These are phyloP conservation scores for Condylura cristata DNA, from an alignment of 2,113 vertebrate species.

Conservation along the genomic window DNA sequence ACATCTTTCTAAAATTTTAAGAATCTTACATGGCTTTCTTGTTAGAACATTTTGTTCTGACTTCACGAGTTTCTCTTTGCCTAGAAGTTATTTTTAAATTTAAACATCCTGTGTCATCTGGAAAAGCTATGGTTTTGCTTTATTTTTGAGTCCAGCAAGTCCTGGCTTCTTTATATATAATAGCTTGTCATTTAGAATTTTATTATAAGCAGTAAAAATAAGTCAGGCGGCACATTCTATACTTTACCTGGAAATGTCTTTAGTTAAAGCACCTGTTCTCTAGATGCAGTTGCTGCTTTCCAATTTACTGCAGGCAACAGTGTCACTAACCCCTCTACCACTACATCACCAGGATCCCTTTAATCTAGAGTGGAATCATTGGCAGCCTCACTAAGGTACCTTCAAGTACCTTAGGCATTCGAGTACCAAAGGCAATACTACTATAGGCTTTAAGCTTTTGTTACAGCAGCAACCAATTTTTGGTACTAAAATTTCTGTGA, in stretches of 20 bases:
- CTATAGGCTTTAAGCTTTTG: background rate
- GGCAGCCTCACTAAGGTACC: background rate
- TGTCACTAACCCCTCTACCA: background rate
- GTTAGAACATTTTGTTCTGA: background rate
- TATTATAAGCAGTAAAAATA: background rate
- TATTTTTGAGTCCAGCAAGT: background rate
- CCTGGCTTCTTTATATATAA: background rate
- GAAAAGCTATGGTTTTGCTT: background rate
- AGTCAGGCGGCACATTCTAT: background rate
- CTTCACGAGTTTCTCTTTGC: background rate
- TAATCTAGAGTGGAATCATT: background rate
- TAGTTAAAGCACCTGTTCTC: background rate
- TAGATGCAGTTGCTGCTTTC: background rate
- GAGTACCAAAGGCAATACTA: background rate
- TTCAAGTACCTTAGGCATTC: too few species aligned
- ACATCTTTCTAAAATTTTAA: background rate
- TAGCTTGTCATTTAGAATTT: background rate
- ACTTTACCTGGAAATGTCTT: background rate
- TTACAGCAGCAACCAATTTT: background rate
- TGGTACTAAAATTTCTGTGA: too few species aligned
- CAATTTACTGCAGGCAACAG: background rate
- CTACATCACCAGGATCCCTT: background rate
- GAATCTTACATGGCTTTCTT: background rate
- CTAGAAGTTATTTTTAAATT: background rate
- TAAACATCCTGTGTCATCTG: background rate